Percentiles rank a stretch among this genome's conserved stretches.
phyloP scores from a whole-genome alignment of 2,888 invertebrate species.

The Dynastes hyllus region DNA sequence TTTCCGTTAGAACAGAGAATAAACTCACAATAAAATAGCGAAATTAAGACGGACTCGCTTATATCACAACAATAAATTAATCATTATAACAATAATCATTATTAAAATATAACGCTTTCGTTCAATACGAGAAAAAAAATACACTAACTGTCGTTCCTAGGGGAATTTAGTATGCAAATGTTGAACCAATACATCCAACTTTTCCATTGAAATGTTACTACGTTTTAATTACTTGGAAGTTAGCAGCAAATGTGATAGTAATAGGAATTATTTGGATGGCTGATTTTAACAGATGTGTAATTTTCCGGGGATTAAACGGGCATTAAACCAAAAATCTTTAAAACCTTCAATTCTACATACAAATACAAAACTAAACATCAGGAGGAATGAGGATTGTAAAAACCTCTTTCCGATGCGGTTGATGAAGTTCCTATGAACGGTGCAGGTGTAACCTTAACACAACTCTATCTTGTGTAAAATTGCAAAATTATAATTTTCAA shows the following conservation, averaged over 20 bases:
- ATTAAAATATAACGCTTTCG: slow-evolving; percentile 36
- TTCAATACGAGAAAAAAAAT: background rate
- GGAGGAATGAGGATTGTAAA: too few relatives aligned
- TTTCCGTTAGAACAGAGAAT: background rate
- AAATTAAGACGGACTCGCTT: slow-evolving; percentile 1
- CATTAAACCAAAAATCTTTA: too few relatives aligned
- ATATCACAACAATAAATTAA: slow-evolving; percentile 47
- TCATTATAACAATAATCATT: background rate
- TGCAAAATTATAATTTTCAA: too few relatives aligned
- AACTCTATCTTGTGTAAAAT: too few relatives aligned
- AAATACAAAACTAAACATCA: too few relatives aligned
- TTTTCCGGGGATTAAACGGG: too few relatives aligned
- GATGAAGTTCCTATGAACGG: too few relatives aligned
- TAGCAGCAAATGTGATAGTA: background rate
- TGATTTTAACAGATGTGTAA: too few relatives aligned
- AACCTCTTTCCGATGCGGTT: too few relatives aligned
- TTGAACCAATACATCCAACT: background rate
- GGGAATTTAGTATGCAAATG: background rate
- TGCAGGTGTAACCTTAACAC: too few relatives aligned
- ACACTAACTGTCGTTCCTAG: background rate
- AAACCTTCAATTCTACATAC: too few relatives aligned
- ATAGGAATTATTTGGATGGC: too few relatives aligned
- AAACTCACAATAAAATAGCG: background rate
- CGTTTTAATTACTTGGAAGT: background rate
- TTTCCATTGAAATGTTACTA: background rate